Base-by-base conservation (phyloP, 92 coral and sea anemone genomes). In the Porites evermanni region DNA sequence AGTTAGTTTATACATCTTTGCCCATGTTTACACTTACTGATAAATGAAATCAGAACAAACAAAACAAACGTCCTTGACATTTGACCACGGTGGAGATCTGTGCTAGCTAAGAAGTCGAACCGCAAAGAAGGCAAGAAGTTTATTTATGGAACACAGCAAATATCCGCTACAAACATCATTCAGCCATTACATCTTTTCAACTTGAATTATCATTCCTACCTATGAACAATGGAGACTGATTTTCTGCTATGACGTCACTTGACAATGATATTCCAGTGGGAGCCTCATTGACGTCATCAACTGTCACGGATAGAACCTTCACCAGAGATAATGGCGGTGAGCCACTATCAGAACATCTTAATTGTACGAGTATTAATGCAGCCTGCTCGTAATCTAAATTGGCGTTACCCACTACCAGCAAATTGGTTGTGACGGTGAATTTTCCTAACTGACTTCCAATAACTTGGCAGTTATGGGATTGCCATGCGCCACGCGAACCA, bases 281-380 rank as follows among this genome's bases (percentile, higher is more conserved):
- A 52, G 69, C 75, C 67, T 94, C 98, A 77, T 94, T 94, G 75
- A 94, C 83, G 79, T 94, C 96, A 60, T 78, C 82, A 4, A 94
- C 94, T 4, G 67, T 6, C 2, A 94, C 60, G 20, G 67, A 67
- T 8, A 90, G 26, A 38, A 38, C 32, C 71, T 79, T 77, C 66
- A 85, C 86, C 19, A 90, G 51, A 20, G 88, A 84, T 75, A 94
- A 77, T 0, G 80, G 59, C 2, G 99, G 97, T 2, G 78, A 61
- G 1, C 99, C 98, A 63, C 64, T 84, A 64, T 97, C 99, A 7
- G 87, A 66, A 69, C 99, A 97, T 18, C 85, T 83, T 23, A 97
- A 87, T 12, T 89, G 63, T 51, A 97, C 91, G n/a, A 82, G 79
- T 32, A 89, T 53, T 7, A 56, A 65, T 9, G 99, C 69, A 13